phyloP scores from a whole-genome alignment of 92 coral and sea anemone genomes.

The Desmophyllum pertusum region DNA sequence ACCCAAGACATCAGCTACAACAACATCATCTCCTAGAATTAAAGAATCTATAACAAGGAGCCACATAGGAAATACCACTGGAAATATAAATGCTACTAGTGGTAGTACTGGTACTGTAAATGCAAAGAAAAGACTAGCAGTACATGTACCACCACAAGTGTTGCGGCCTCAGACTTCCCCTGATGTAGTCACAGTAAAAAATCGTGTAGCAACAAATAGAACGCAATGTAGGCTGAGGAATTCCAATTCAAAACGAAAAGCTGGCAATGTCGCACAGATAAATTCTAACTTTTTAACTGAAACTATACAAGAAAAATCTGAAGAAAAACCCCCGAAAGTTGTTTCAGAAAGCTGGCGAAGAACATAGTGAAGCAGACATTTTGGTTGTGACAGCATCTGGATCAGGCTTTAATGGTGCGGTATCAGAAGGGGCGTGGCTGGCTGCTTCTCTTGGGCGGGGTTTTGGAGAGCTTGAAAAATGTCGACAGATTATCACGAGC shows the following conservation, averaged over 20 bases:
- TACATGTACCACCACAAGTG: not conserved
- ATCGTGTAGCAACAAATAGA: not conserved
- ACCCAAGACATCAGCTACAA: slow-evolving; percentile 23
- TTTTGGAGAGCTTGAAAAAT: not conserved
- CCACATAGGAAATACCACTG: not conserved
- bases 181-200: not conserved
- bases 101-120: not conserved
- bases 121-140: slow-evolving; percentile 5
- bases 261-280: not conserved
- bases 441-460: not conserved
- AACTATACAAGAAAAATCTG: not conserved
- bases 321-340: not conserved
- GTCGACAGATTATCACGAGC: not conserved
- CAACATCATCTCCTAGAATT: slow-evolving; percentile 12
- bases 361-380: not conserved
- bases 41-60: not conserved
- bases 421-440: not conserved
- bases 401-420: not conserved
- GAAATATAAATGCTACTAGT: not conserved
- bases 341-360: not conserved
- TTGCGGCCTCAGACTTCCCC: slow-evolving; percentile 36
- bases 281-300: not conserved
- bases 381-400: not conserved
- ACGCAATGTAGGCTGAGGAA: not conserved
- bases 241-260: slow-evolving; percentile 3